Evolutionary conservation across 2,113 vertebrate genomes (phyloP), one percentile per base, ranked within the genome.

Genomic region (Ondatra zibethicus): DNA sequence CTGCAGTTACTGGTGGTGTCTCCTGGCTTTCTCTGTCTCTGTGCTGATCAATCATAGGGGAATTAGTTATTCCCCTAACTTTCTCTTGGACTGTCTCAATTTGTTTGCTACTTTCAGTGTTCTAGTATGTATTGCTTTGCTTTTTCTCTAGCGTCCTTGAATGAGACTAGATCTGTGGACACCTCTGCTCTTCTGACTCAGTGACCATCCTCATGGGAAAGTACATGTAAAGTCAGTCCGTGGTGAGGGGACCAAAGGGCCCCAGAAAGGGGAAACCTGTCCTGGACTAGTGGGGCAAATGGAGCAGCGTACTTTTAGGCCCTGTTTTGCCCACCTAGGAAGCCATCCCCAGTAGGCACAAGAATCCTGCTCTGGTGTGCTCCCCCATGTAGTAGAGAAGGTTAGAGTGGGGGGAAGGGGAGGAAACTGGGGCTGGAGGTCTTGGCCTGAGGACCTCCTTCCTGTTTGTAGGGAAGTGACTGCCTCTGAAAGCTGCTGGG

Each of bases 381-480:
- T 72, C 31, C 80, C 76, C 76, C 3, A 23, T 50, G 33, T 7
- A 45, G 63, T 3, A 31, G 16, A 80, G 86, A 81, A 75, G 84
- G 9, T 52, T 61, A 17, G 33, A 52, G 36, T 27, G 68, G 76
- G 94, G 68, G 61, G 42, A 45, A 31, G 65, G 81, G 80, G 81
- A 94, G 85, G 96, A 94, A 97, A 91, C 96, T 93, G 77, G 89
- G 91, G 88, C 94, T 97, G 89, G 89, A 96, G 94, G 95, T 96
- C 95, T 95, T 25, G 33, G 96, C 93, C 93, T 91, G 81, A 97
- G 97, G 92, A 97, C 97, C 97, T 96, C 96, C 96, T 98, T 97
- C 97, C 97, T 98, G 97, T 97, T 97, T 98, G 97, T 61, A 93
- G 97, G 97, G 97, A 97, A 98, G 94, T 96, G 95, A 88, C 92